A percentile compares a stretch with the other conserved stretches of the same genome.
These are phyloP conservation scores for Dioctria linearis DNA, from an alignment of 2,888 invertebrate genomes.

Conservation along the genomic window DNA sequence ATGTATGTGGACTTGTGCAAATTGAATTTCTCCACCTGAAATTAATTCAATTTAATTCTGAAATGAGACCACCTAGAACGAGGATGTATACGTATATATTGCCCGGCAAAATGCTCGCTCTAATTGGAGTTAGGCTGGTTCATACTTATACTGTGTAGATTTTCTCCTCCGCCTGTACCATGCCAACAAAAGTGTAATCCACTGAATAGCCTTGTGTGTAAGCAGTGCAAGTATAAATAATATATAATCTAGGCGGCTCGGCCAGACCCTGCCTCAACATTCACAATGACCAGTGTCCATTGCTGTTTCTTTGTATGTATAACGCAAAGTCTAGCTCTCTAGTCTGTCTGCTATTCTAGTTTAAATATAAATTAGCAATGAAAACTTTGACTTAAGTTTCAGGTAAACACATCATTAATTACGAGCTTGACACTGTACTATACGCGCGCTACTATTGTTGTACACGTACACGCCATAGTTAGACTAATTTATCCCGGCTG, in stretches of 20 bases:
- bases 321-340: too few species aligned
- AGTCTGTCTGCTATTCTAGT: background rate
- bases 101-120: background rate
- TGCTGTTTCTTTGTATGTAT: background rate
- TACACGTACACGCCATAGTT: too few species aligned
- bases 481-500: background rate
- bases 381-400: constrained; percentile 7
- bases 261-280: too few species aligned
- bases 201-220: background rate
- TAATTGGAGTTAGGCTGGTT: background rate
- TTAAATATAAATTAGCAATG: constrained; percentile 7
- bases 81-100: background rate
- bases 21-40: constrained; percentile 17
- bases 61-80: background rate
- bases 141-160: background rate
- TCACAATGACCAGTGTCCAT: background rate
- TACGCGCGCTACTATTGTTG: background rate
- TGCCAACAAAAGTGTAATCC: background rate
- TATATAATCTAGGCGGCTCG: background rate
- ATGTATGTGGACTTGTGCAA: background rate
- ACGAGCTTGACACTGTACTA: background rate
- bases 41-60: constrained; percentile 2
- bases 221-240: background rate
- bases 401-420: constrained; percentile 29
- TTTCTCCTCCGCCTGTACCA: background rate